Conservation (phyloP, 2,888 invertebrate species). For the Andrena bicolor region DNA sequence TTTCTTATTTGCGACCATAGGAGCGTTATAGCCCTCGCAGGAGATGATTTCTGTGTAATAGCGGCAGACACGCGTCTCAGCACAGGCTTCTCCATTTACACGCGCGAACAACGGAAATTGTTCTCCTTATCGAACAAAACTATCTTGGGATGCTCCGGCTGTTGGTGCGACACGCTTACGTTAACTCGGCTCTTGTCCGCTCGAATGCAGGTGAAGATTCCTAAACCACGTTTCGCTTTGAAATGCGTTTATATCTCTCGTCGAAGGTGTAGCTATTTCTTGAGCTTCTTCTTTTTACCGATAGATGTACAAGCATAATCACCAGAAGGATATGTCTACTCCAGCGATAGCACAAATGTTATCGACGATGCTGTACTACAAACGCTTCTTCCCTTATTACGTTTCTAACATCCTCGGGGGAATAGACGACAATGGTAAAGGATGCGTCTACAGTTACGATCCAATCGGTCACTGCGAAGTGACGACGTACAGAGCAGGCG, state of each 20-base stretch:
- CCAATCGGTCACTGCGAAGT: constrained; percentile 98
- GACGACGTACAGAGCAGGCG: constrained; percentile 94
- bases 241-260: too few relatives aligned
- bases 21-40: constrained; percentile 97
- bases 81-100: constrained; percentile 95
- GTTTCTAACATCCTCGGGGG: constrained; percentile 98
- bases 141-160: constrained; percentile 97
- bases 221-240: not conserved
- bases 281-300: not conserved
- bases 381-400: constrained; percentile 99
- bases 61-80: constrained; percentile 98
- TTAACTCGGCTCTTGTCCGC: constrained; percentile 93
- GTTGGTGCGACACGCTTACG: constrained; percentile 98
- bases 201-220: constrained; percentile 90
- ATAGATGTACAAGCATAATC: constrained; percentile 97
- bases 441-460: constrained; percentile 98
- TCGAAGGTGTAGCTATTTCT: not conserved
- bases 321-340: constrained; percentile 96
- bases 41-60: constrained; percentile 97
- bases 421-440: constrained; percentile 96
- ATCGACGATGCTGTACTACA: constrained; percentile 97
- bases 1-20: constrained; percentile 85
- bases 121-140: constrained; percentile 93
- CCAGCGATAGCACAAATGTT: constrained; percentile 98
- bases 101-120: constrained; percentile 95